Conservation (phyloP, 2,113 vertebrate species). For the Aspiorhynchus laticeps region DNA sequence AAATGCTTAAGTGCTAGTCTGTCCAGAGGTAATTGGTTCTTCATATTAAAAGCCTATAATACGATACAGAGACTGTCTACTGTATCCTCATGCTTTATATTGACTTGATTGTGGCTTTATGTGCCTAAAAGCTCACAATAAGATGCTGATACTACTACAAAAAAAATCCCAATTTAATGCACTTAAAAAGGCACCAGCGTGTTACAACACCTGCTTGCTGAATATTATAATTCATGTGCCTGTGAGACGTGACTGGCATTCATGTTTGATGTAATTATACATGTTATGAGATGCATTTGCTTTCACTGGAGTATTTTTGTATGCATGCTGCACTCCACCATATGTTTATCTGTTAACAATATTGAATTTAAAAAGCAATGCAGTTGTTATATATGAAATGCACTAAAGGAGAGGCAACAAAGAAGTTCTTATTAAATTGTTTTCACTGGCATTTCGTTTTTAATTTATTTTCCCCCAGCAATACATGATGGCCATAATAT, state of each 20-base stretch:
- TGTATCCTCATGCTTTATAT: background rate
- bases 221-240: constrained; percentile 30
- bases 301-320: constrained; percentile 33
- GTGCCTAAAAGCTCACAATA: background rate
- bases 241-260: background rate
- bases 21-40: background rate
- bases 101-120: constrained; percentile 1
- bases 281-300: background rate
- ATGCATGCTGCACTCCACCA: constrained; percentile 15
- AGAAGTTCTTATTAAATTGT: constrained; percentile 16
- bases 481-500: background rate
- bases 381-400: constrained; percentile 1
- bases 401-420: background rate
- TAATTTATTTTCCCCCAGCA: background rate
- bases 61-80: background rate
- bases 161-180: background rate
- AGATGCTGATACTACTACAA: background rate
- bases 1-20: background rate
- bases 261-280: background rate
- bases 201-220: constrained; percentile 1
- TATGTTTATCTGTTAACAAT: background rate
- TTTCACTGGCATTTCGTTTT: constrained; percentile 4
- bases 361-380: background rate
- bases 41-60: constrained; percentile 10
- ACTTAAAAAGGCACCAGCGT: constrained; percentile 29